These are phyloP conservation scores for Pandemis cinnamomeana DNA, from an alignment of 2,888 invertebrate genomes.

Conservation along the genomic window DNA sequence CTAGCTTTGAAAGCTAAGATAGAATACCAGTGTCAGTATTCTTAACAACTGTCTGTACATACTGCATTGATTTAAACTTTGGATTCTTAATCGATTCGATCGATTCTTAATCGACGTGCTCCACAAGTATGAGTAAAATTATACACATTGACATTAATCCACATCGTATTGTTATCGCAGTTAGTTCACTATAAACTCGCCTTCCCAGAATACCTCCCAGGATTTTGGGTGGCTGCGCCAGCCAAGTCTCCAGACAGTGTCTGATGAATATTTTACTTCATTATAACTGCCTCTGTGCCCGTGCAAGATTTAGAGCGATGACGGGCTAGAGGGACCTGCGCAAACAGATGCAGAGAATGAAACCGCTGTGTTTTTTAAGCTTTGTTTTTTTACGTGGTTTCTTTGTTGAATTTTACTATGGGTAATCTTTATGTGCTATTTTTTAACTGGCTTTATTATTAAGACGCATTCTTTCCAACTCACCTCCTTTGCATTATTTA, in stretches of 20 bases:
- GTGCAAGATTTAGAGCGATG: constrained; percentile 64
- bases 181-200: background rate
- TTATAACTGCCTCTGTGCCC: constrained; percentile 73
- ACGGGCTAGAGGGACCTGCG: constrained; percentile 43
- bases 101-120: too few species aligned
- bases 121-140: too few species aligned
- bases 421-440: background rate
- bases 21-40: too few species aligned
- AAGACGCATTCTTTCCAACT: too few species aligned
- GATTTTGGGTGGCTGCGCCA: constrained; percentile 61
- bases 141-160: background rate
- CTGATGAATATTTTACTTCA: constrained; percentile 83
- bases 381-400: constrained; percentile 1
- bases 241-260: constrained; percentile 71
- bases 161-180: background rate
- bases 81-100: too few species aligned
- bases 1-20: too few species aligned
- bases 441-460: too few species aligned
- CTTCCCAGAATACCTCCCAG: constrained; percentile 44
- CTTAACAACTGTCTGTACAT: too few species aligned
- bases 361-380: constrained; percentile 22
- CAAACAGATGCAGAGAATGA: constrained; percentile 30
- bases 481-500: too few species aligned
- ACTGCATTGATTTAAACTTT: too few species aligned
- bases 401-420: background rate